Evolutionary conservation across 2,113 vertebrate species (phyloP).

Genomic region (Oceanodroma tethys): DNA sequence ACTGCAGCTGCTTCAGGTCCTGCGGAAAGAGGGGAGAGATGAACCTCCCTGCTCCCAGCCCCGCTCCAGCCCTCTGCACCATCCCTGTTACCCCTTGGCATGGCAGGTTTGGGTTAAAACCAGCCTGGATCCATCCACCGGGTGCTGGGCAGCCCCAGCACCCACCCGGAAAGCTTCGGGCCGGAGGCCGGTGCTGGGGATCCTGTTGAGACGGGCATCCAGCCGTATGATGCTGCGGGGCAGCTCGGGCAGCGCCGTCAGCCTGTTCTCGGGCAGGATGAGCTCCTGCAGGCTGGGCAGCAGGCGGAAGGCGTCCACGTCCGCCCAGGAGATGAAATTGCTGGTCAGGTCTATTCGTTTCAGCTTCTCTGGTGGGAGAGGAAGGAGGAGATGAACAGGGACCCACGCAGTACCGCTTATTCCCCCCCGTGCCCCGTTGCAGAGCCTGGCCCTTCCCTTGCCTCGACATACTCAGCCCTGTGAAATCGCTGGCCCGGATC

Average conservation of each 20-base stretch:
- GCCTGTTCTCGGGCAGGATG: slow-evolving; percentile 74
- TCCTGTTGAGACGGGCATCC: slow-evolving; percentile 73
- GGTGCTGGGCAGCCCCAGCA: background rate
- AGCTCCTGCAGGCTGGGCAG: slow-evolving; percentile 77
- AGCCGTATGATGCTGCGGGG: slow-evolving; percentile 68
- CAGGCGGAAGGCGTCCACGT: slow-evolving; percentile 60
- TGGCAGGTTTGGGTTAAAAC: background rate
- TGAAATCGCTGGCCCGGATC: slow-evolving; percentile 69
- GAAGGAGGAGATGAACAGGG: background rate
- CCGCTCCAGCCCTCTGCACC: background rate
- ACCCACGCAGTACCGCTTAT: fast-evolving
- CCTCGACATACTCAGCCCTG: slow-evolving; percentile 71
- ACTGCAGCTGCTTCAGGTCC: slow-evolving; percentile 79
- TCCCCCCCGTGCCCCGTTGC: fast-evolving
- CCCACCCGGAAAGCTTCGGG: slow-evolving; percentile 73
- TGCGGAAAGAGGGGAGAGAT: background rate
- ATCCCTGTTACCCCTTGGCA: background rate
- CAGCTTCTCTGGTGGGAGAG: slow-evolving; percentile 69
- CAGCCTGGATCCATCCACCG: fast-evolving
- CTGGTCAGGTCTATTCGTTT: slow-evolving; percentile 78
- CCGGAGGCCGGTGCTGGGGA: slow-evolving; percentile 70
- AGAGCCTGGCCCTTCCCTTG: background rate
- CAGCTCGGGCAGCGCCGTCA: slow-evolving; percentile 72
- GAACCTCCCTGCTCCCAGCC: background rate
- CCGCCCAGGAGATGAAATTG: slow-evolving; percentile 74